Evolutionary conservation across 2,888 invertebrate genomes (phyloP), one percentile per base, ranked within the genome.

Genomic region (Anaspis maculata): DNA sequence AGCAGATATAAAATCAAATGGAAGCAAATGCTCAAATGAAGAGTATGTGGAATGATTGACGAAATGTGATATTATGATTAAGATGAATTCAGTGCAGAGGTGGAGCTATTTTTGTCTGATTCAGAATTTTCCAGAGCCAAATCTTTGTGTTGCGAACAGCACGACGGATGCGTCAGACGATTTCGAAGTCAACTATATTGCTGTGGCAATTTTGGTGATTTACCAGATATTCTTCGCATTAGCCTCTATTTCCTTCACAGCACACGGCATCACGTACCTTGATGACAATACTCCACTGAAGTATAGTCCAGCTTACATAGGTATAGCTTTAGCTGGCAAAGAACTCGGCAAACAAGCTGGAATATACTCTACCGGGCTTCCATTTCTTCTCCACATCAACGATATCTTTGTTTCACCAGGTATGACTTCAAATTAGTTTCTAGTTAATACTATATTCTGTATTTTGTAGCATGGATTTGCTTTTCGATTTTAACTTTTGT

Each of bases 231-330:
- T 49, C 3, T 45, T 42, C 28, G 50, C 54, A 30, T 41, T 49
- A 34, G 46, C 45, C 10, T 48, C 44, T 4, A 34, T 54, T 25
- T 30, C 72, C 0, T 73, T 72, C 44, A 70, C 69, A 25, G 64
- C 72, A 0, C 65, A 75, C 11, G 77, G 76, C 4, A 57, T 77
- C 12, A 70, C 72, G 3, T 78, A 76, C 45, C 61, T 78, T 5
- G 77, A 78, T 39, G 77, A 78, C 44, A 77, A 78, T 49, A 70
- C 73, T 0, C 61, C 67, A 13, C 67, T 64, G 12, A 61, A 66
- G 29, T 67, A 72, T 27, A 68, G 71, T 37, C 66, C 74, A 1
- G 64, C 66, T 1, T 64, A 64, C 15, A 62, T 72, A 37, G 70
- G 53, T 9, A 31, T 54, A 19, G 46, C 49, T 3, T 38, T 61